Conservation (phyloP, 2,113 vertebrate genomes). For the Corythoichthys intestinalis region DNA sequence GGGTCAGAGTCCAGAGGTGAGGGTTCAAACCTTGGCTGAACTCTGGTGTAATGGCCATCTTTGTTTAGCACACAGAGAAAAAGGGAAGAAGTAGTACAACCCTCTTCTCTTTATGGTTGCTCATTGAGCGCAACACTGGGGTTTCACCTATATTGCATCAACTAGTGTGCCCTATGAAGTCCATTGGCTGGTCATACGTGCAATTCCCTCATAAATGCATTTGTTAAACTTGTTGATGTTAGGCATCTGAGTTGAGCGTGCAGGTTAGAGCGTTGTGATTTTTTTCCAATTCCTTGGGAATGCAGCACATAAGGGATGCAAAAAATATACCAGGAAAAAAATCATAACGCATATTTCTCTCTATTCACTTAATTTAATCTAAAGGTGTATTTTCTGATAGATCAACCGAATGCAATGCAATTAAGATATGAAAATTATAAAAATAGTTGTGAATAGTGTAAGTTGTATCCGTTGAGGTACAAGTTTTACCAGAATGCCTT, state of each 20-base stretch:
- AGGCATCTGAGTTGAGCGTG: constrained; percentile 5
- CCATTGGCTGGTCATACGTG: constrained; percentile 18
- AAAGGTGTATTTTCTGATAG: not conserved
- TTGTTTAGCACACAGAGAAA: constrained; percentile 36
- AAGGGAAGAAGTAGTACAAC: not conserved
- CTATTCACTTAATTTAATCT: not conserved
- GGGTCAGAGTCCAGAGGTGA: constrained; percentile 29
- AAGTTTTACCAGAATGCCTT: not conserved
- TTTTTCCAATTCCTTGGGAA: constrained; percentile 27
- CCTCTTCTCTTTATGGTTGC: not conserved
- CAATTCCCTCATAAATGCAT: not conserved
- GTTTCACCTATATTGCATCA: constrained; percentile 44
- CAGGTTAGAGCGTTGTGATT: constrained; percentile 7
- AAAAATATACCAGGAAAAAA: not conserved
- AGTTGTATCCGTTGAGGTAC: not conserved
- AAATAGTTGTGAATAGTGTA: not conserved
- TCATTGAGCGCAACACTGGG: constrained; percentile 16
- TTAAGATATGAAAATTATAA: not conserved
- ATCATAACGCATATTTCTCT: not conserved
- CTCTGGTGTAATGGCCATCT: constrained; percentile 16
- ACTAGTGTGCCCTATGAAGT: constrained; percentile 41
- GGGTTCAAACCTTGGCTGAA: constrained; percentile 14
- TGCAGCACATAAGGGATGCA: constrained; percentile 5
- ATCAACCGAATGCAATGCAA: not conserved
- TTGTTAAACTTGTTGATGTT: constrained; percentile 10